Evolutionary conservation across 92 coral and sea anemone species (phyloP).

Genomic region (Porites evermanni): DNA sequence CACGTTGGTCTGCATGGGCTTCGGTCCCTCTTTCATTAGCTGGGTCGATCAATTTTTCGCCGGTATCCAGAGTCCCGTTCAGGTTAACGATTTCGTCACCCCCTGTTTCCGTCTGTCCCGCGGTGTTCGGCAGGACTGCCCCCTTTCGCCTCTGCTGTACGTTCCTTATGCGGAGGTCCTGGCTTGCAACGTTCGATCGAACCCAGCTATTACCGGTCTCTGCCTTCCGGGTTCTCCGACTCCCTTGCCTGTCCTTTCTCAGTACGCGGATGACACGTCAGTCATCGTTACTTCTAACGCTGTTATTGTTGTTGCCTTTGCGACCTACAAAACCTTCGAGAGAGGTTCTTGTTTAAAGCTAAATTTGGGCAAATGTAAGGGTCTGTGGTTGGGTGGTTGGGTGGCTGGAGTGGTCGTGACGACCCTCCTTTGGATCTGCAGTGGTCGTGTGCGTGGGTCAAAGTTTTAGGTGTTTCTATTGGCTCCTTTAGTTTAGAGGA

Average conservation of each 20-base stretch:
- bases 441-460: not conserved
- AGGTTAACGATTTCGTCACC: slow-evolving; percentile 22
- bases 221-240: not conserved
- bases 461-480: not conserved
- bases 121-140: slow-evolving; percentile 42
- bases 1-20: not conserved
- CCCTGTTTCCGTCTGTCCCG: not conserved
- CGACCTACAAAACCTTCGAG: not conserved
- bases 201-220: slow-evolving; percentile 8
- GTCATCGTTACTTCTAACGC: not conserved
- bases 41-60: slow-evolving; percentile 26
- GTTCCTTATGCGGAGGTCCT: slow-evolving; percentile 21
- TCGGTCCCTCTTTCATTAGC: slow-evolving; percentile 42
- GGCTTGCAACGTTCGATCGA: slow-evolving; percentile 15
- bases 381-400: slow-evolving; percentile 40
- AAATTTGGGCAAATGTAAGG: slow-evolving; percentile 28
- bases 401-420: slow-evolving; percentile 5
- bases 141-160: slow-evolving; percentile 25
- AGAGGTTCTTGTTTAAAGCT: slow-evolving; percentile 25
- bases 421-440: not conserved
- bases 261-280: slow-evolving; percentile 44
- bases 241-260: not conserved
- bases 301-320: not conserved
- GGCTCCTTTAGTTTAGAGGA: not conserved
- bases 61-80: not conserved